Evolutionary conservation across 53 echinoderm and acorn worm species (phyloP), one percentile per base, ranked within the genome.

Genomic region (Echinarachnius parma): DNA sequence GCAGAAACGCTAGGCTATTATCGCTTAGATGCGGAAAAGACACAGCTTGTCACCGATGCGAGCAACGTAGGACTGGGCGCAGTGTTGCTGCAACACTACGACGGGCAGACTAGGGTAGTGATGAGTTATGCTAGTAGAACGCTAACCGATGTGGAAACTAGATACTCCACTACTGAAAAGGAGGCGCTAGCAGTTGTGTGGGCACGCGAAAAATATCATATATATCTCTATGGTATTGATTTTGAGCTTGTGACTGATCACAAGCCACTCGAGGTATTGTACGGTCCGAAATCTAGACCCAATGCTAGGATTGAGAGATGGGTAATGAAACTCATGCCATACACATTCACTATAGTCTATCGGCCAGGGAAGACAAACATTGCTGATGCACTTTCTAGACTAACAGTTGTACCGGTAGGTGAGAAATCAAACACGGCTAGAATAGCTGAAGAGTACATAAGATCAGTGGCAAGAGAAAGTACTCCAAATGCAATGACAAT

Each of bases 41-140:
- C 85, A 1, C 55, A 85, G 50, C 21, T 85, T 48, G 66, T 62
- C 19, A 78, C 80, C 34, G 77, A 83, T 36, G 77, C 83, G 9
- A 78, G 78, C 28, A 39, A 53, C 22, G 58, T 78, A 4, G 69
- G 77, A 0, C 31, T 77, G 1, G 69, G 69, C 1, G 77, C 77
- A 4, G 67, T 55, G 10, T 61, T 76, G 10, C n/a, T 53, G 8
- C 81, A 74, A 27, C 25, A 22, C 3, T 56, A 35, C 25, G 46
- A 33, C 21, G 75, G 75, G 15, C 27, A 81, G 21, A 81, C 62
- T 2, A 61, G 48, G n/a, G n/a, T n/a, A 16, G 29, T 62, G 1
- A 80, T 80, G 1, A 81, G 74, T 45, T 81, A 75, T 81, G 72
- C 74, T 0, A 81, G 81, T 26, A 60, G 63, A 4, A 33, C 74